Evolutionary conservation across 2,797 vertebrate species (phyloP), one percentile per base, ranked within the genome.

Genomic region (Notoglanidium macrostoma): DNA sequence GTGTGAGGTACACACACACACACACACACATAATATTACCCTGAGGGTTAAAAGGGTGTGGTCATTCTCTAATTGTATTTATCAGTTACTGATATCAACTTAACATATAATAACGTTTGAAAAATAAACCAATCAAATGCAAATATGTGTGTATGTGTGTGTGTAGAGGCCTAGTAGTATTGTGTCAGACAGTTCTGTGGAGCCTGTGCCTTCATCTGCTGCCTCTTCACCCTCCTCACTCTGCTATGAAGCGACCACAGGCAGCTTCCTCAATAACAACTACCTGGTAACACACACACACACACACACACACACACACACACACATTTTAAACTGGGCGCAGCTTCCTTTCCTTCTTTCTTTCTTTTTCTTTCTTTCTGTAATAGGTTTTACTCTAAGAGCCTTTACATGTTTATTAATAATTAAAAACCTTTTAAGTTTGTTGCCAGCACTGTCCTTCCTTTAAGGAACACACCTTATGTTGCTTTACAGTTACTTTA

Each of bases 151-250:
- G 80, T 88, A 51, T 89, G 51, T 79, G 35, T 87, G 26, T 86
- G n/a, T 91, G 7, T 51, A 96, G 94, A 94, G 95, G 59, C 95
- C 95, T 79, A 96, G 94, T 92, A 96, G 96, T 88, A 93, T 96
- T 83, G 91, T 95, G 89, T 96, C 95, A 8, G 96, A 95, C 93
- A 96, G 95, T 89, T 96, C 96, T 0, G 95, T 96, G 89, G 96
- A 96, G 93, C 95, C 94, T 0, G 94, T 96, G 35, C 95, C 95
- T 85, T 95, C 95, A 2, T 95, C 95, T 76, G 92, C 94, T 63
- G 93, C 92, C 82, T 95, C 95, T 44, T 94, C 92, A 23, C 87
- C 88, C 61, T 92, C 92, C 29, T 87, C 93, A 82, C 91, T 92
- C 80, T 93, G 92, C 83, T 92, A 92, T 89, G 94, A 95, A 86